Base-by-base conservation (phyloP, 1,140 invertebrate species). In the Drosophila dunni region DNA sequence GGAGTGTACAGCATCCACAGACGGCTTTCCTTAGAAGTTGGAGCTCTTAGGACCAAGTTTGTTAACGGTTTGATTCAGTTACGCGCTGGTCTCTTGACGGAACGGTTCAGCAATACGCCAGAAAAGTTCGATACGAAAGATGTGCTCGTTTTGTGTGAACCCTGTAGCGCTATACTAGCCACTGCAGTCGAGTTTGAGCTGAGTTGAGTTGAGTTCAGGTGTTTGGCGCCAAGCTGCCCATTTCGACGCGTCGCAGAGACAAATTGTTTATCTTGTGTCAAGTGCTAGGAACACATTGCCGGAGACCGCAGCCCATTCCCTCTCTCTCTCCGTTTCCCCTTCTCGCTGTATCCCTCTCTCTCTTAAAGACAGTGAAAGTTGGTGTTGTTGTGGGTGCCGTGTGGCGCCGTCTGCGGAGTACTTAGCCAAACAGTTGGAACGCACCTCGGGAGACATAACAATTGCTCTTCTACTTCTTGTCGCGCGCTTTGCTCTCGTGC, bases 231-330 rank as follows among this genome's bases (percentile, higher is more conserved):
- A 88, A 88, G 84, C 74, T 88, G 84, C 58, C 83, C 84, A 80
- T 74, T 84, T 84, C 53, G 75, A 67, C 79, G 76, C 73, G 79
- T 40, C 71, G 53, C 71, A 86, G 75, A 80, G 85, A 89, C 84
- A 89, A 88, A 89, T 88, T 88, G 80, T 88, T 88, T 88, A 88
- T 89, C 77, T 88, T 84, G 84, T 84, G 84, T 88, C 80, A 89
- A 89, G 84, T 89, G 78, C 75, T 80, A 40, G 45, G 67, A 67
- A 53, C 45, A 73, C 65, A 67, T 51, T 72, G 69, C 54, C 54
- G 50, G n/a, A 42, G 40, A 29, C 24, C 24, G 24, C 15, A 13
- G 13, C 72, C 36, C 66, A 42, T 53, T 29, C 48, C 24, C 29
- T 56, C 34, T 38, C 38, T 13, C 15, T 29, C 29, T 58, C 10